Percentiles rank a stretch among this genome's conserved stretches.
Evolutionary conservation across 37 sponge, comb jelly and placozoan genomes (phyloP).

Genomic region (Tethya wilhelma): DNA sequence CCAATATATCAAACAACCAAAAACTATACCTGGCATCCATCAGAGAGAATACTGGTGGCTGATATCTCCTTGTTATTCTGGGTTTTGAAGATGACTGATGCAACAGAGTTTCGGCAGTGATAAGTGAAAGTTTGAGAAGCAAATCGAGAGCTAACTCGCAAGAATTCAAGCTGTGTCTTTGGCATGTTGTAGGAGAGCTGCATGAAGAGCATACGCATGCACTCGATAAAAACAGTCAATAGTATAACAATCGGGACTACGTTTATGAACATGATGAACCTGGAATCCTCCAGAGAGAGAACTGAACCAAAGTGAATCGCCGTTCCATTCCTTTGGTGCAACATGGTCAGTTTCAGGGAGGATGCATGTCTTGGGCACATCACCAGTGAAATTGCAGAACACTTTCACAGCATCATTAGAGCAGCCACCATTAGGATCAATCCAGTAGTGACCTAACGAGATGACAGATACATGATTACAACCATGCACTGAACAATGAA

Average conservation of each 20-base stretch:
- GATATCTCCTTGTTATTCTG: conserved; percentile 53
- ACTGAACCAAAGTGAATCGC: conserved; percentile 74
- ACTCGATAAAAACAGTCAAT: background rate
- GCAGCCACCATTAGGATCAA: conserved; percentile 88
- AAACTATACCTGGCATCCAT: conserved; percentile 66
- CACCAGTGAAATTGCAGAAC: conserved; percentile 63
- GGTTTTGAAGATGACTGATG: conserved; percentile 60
- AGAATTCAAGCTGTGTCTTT: conserved; percentile 47
- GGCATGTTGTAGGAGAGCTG: conserved; percentile 50
- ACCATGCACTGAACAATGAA: too few species aligned
- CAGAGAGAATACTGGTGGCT: conserved; percentile 35
- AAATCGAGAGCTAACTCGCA: conserved; percentile 45
- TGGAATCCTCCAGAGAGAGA: conserved; percentile 55
- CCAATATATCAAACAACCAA: background rate
- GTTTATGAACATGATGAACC: conserved; percentile 1
- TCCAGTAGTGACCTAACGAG: conserved; percentile 67
- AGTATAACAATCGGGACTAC: background rate
- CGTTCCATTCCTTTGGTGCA: conserved; percentile 32
- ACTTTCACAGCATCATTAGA: conserved; percentile 68
- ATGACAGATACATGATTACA: background rate
- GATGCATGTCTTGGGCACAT: conserved; percentile 59
- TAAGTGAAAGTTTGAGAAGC: conserved; percentile 64
- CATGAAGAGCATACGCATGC: background rate
- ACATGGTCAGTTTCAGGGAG: conserved; percentile 29
- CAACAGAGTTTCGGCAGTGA: conserved; percentile 66